Percentiles rank a stretch among this genome's conserved stretches.
phyloP scores from a whole-genome alignment of 2,113 vertebrate species.

The Phalacrocorax pelagicus region DNA sequence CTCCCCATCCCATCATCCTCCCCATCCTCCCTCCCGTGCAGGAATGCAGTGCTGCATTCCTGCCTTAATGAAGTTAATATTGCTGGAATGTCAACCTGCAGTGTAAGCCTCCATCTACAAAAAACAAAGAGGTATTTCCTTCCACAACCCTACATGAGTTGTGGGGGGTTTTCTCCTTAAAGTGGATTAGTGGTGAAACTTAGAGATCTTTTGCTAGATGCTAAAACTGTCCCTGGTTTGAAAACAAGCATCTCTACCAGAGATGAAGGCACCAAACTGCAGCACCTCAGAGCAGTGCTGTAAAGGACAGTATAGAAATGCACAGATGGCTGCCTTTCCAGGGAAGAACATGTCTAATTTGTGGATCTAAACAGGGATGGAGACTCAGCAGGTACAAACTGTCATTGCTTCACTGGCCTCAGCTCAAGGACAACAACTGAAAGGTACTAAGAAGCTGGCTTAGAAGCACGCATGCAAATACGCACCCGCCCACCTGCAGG shows the following conservation, averaged over 20 bases:
- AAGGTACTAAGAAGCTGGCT: background rate
- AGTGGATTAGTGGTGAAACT: background rate
- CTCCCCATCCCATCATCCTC: background rate
- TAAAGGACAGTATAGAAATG: background rate
- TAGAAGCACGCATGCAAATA: background rate
- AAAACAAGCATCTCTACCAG: background rate
- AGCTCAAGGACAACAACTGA: background rate
- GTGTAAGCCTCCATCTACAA: slow-evolving; percentile 74
- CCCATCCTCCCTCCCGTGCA: slow-evolving; percentile 28
- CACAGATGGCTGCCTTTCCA: background rate
- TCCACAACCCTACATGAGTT: background rate
- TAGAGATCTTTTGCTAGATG: background rate
- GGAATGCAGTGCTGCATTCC: slow-evolving; percentile 83
- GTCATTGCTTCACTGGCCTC: background rate
- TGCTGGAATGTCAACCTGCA: slow-evolving; percentile 78
- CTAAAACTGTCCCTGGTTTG: background rate
- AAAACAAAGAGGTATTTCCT: slow-evolving; percentile 73
- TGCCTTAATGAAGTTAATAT: slow-evolving; percentile 89
- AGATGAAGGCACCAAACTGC: background rate
- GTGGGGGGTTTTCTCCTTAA: background rate
- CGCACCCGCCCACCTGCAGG: background rate
- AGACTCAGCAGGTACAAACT: background rate
- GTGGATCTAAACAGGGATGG: background rate
- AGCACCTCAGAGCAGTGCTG: background rate
- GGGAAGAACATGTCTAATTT: background rate